Percentiles rank a stretch among this genome's conserved stretches.
phyloP scores from a whole-genome alignment of 2,113 vertebrate species.

The Mustelus asterias region DNA sequence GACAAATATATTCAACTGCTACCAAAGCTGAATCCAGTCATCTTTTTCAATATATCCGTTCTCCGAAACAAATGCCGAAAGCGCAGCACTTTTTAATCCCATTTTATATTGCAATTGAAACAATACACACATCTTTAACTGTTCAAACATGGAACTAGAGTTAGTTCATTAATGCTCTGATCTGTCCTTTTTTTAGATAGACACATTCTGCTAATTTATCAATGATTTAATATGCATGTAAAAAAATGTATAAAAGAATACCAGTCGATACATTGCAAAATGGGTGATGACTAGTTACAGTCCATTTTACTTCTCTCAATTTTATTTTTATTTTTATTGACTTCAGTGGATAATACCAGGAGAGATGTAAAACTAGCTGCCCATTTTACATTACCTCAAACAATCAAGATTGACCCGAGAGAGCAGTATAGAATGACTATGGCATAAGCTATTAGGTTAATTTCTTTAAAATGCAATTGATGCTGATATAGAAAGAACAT shows the following conservation, averaged over 20 bases:
- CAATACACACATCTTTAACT: not conserved
- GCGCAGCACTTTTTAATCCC: not conserved
- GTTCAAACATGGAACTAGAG: not conserved
- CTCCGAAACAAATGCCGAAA: not conserved
- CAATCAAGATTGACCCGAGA: not conserved
- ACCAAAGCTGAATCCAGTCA: not conserved
- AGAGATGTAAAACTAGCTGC: not conserved
- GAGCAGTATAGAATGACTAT: not conserved
- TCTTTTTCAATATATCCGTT: not conserved
- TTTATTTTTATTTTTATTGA: not conserved
- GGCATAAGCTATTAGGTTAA: not conserved
- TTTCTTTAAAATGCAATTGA: not conserved
- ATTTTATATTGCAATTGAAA: not conserved
- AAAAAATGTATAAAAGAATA: not conserved
- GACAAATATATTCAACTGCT: not conserved
- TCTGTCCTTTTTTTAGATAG: not conserved
- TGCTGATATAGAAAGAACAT: not conserved
- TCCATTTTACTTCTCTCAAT: not conserved
- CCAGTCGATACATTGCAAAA: not conserved
- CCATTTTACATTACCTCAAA: not conserved
- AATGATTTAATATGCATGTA: not conserved
- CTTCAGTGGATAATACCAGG: not conserved
- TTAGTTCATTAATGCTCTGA: not conserved
- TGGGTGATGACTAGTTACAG: not conserved
- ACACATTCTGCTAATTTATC: not conserved